Base-by-base conservation (phyloP, 2,797 vertebrate genomes). In the Euthynnus affinis region DNA sequence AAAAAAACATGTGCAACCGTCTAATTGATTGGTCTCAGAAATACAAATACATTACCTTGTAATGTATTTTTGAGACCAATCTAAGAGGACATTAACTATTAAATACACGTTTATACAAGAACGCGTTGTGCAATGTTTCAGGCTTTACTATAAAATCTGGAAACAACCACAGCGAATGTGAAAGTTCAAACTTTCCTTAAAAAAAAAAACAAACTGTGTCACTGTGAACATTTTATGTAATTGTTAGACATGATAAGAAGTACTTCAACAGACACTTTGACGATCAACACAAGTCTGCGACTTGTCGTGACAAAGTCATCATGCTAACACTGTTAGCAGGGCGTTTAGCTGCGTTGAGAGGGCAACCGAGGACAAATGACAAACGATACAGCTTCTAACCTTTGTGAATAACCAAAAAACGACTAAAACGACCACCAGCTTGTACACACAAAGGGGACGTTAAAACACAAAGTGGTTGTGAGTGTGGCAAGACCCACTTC, bases 351-450 rank as follows among this genome's bases (percentile, higher is more conserved):
- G 48, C 10, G 3, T 3, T 20, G 3, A 29, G 67, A 80, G 92
- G 89, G 44, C 76, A 83, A 68, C 9, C 5, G 44, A 71, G 85
- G 88, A 84, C 87, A 75, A 58, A 25, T 14, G 4, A 22, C 18
- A 40, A 34, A 76, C 20, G 17, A 14, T 23, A 25, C 18, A 27
- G 37, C 51, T 40, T 27, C 15, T 83, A 56, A 86, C 70, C 76
- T 85, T 73, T 27, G 27, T 25, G 1, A 44, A 25, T 18, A 7
- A 4, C 3, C 17, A 3, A 9, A 49, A 49, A 3, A 51, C n/a
- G 22, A 79, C n/a, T 2, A 3, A 65, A 59, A 69, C 4, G 9
- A 57, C 0, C 0, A 6, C 1, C 20, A 15, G 0, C 1, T 25
- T 2, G 3, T 25, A 6, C 2, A 1, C 4, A 22, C 2, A 12